Percentiles rank a stretch among this genome's conserved stretches.
Conservation (phyloP, 1,140 invertebrate genomes). For the Harlomillsia oculata region DNA sequence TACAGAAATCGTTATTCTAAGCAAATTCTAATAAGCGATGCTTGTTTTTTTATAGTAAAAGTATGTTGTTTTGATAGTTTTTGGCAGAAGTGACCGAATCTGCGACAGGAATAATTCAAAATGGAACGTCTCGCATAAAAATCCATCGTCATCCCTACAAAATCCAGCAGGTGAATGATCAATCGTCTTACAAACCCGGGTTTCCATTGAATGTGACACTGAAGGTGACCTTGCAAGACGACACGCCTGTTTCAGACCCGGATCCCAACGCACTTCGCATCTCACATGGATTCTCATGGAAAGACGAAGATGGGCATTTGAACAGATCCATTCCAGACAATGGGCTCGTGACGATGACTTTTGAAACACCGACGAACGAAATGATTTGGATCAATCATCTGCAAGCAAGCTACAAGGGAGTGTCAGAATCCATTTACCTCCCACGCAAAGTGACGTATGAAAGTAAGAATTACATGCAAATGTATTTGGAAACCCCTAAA, state of each 20-base stretch:
- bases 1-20: background rate
- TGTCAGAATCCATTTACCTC: conserved; percentile 14
- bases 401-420: conserved; percentile 42
- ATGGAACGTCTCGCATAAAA: conserved; percentile 58
- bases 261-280: conserved; percentile 52
- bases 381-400: conserved; percentile 49
- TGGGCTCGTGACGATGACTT: conserved; percentile 59
- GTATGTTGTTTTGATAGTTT: too few relatives aligned
- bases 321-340: conserved; percentile 51
- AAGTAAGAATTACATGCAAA: conserved; percentile 59
- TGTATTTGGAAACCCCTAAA: conserved; percentile 55
- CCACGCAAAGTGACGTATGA: conserved; percentile 1
- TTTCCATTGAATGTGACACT: conserved; percentile 46
- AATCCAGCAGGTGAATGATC: conserved; percentile 66
- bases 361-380: conserved; percentile 52
- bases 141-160: conserved; percentile 70
- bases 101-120: conserved; percentile 39
- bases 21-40: background rate
- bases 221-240: conserved; percentile 63
- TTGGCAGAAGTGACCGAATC: background rate
- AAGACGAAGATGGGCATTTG: conserved; percentile 51
- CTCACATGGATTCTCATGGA: conserved; percentile 54
- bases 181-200: conserved; percentile 75
- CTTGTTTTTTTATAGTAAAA: background rate
- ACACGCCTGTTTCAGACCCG: conserved; percentile 53